Base-by-base conservation (phyloP, 2,888 invertebrate species). In the Spilarctia lutea region DNA sequence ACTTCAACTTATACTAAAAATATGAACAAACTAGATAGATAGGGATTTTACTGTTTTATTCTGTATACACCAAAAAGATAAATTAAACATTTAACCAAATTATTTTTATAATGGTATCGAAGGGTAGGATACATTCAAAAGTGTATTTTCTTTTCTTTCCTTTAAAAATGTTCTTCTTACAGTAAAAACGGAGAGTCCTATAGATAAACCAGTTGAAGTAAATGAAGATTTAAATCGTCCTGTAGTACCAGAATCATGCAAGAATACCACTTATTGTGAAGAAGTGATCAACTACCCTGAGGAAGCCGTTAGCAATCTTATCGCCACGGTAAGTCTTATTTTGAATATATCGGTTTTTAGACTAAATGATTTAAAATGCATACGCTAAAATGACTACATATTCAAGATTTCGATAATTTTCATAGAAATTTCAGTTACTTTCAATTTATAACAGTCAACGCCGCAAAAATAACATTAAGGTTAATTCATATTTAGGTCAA, bases 271-370 rank as follows among this genome's bases (percentile, higher is more conserved):
- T 20, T 42, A 63, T 42, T 71, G 71, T 24, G 71, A 71, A 45
- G 39, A 71, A 42, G 42, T 24, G 18, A 30, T 42, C 16, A 63
- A 63, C 20, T 71, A 63, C 42, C 71, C 71, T 33, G 27, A 42
- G 24, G 42, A 71, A 11, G 60, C 18, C 10, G 63, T 63, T 24
- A 7, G 24, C 18, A 42, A 45, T 30, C 18, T 71, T 30, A 63
- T 63, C 63, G 1, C 20, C 11, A 60, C 20, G 42, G 71, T 71
- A 42, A 6, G 63, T 71, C 13, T 63, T 63, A 18, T 63, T 63
- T 30, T 30, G 30, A 13, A 11, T 6, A 39, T 39, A 39, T 39
- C 39, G 11, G 39, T 39, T 10, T 56, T 56, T 8, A 52, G 24
- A 24, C 1, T 11, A 11, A 39, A 39, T 35, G 35, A 35, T 35